These are phyloP conservation scores for Anas platyrhynchos DNA, from an alignment of 2,113 vertebrate genomes.

Conservation along the genomic window DNA sequence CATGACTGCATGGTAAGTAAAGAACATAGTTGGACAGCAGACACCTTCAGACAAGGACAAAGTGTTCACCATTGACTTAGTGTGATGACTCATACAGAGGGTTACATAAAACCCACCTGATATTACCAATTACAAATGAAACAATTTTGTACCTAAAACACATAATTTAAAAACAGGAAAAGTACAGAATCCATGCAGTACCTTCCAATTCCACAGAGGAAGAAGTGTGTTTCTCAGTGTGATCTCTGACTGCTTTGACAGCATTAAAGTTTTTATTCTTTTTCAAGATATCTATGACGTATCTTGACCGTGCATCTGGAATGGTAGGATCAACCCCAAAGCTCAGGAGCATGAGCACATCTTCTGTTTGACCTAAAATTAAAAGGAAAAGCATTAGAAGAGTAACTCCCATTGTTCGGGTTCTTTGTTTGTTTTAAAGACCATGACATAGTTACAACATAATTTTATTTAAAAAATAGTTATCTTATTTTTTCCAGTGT, in stretches of 20 bases:
- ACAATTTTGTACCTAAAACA: not conserved
- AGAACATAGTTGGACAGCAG: not conserved
- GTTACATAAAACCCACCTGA: not conserved
- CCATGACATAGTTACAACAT: not conserved
- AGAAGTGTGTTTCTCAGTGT: constrained; percentile 43
- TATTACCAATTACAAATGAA: not conserved
- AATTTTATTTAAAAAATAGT: not conserved
- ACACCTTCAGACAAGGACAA: not conserved
- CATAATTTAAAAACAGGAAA: not conserved
- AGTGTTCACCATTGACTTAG: not conserved
- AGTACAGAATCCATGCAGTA: constrained; percentile 29
- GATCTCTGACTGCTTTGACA: constrained; percentile 71
- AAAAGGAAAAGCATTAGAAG: not conserved
- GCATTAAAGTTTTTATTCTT: constrained; percentile 81
- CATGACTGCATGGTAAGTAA: not conserved
- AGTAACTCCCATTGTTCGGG: not conserved
- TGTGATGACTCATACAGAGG: not conserved
- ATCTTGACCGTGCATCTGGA: constrained; percentile 62
- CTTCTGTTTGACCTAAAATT: constrained; percentile 77
- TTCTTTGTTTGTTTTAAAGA: not conserved
- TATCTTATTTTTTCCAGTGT: not conserved
- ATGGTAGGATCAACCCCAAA: constrained; percentile 77
- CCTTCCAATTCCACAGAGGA: constrained; percentile 59
- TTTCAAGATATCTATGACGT: constrained; percentile 75
- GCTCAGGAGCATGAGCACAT: constrained; percentile 79